phyloP scores from a whole-genome alignment of 2,888 invertebrate species.

The Tetheella fluctuosa region DNA sequence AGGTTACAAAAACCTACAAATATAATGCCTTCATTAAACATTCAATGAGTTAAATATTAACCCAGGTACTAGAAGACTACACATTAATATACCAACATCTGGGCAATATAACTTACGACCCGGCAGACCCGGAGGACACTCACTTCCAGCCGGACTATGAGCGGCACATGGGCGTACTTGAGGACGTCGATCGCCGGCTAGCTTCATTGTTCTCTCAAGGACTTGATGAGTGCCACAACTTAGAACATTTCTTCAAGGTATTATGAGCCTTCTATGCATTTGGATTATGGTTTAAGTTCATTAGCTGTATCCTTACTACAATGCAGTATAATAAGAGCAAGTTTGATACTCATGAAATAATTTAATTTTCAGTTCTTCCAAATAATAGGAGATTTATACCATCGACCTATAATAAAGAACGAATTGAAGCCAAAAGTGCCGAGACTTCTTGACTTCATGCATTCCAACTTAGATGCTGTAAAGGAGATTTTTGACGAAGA shows the following conservation, averaged over 20 bases:
- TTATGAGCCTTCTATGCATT: neutral
- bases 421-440: constrained; percentile 88
- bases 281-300: neutral
- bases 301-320: no score
- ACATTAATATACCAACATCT: constrained; percentile 57
- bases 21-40: no score
- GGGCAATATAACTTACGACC: constrained; percentile 87
- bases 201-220: constrained; percentile 92
- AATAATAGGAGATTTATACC: constrained; percentile 89
- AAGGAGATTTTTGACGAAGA: constrained; percentile 86
- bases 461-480: constrained; percentile 86
- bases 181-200: constrained; percentile 90
- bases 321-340: neutral
- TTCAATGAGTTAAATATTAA: neutral
- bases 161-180: constrained; percentile 85
- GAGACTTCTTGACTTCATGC: constrained; percentile 86
- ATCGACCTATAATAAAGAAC: constrained; percentile 88
- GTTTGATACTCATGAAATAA: neutral
- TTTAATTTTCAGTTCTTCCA: constrained; percentile 84
- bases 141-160: constrained; percentile 87
- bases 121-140: constrained; percentile 88
- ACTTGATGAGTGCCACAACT: constrained; percentile 89
- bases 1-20: no score
- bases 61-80: constrained; percentile 70
- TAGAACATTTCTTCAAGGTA: constrained; percentile 77